A percentile compares a stretch with the other conserved stretches of the same genome.
phyloP scores from a whole-genome alignment of 1,140 invertebrate genomes.

The Drosophila littoralis region DNA sequence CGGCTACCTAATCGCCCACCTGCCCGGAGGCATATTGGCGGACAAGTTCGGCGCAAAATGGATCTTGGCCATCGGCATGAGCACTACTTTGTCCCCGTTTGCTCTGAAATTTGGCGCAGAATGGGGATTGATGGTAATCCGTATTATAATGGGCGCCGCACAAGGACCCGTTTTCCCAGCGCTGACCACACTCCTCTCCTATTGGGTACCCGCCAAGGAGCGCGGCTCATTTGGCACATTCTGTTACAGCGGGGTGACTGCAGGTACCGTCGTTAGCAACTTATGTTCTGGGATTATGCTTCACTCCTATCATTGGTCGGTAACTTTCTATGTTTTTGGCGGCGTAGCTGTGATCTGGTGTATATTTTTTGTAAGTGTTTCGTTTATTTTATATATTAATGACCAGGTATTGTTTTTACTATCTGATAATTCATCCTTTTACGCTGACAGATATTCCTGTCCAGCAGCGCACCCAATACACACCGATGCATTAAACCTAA shows the following conservation, averaged over 20 bases:
- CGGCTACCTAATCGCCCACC: conserved; percentile 89
- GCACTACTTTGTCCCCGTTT: conserved; percentile 9
- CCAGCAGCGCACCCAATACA: conserved; percentile 87
- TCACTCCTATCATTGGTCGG: conserved; percentile 88
- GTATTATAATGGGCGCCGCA: conserved; percentile 73
- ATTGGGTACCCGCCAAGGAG: conserved; percentile 89
- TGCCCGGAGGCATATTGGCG: conserved; percentile 90
- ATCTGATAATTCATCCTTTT: background rate
- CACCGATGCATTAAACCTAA: conserved; percentile 89
- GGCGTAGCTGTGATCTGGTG: conserved; percentile 88
- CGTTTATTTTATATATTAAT: background rate
- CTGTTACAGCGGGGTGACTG: conserved; percentile 88
- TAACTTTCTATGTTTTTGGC: conserved; percentile 92
- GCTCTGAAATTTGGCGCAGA: conserved; percentile 5
- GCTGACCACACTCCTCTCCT: conserved; percentile 87
- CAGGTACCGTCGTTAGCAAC: conserved; percentile 89
- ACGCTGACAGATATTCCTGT: conserved; percentile 65
- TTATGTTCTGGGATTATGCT: conserved; percentile 88
- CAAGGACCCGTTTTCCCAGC: conserved; percentile 90
- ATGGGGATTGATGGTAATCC: conserved; percentile 1
- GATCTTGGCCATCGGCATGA: conserved; percentile 38
- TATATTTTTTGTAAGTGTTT: conserved; percentile 86
- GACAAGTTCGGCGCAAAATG: conserved; percentile 90
- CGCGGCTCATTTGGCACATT: conserved; percentile 89
- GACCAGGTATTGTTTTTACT: background rate